These are phyloP conservation scores for Mesaphorura yosii DNA, from an alignment of 1,140 invertebrate genomes.

Conservation along the genomic window DNA sequence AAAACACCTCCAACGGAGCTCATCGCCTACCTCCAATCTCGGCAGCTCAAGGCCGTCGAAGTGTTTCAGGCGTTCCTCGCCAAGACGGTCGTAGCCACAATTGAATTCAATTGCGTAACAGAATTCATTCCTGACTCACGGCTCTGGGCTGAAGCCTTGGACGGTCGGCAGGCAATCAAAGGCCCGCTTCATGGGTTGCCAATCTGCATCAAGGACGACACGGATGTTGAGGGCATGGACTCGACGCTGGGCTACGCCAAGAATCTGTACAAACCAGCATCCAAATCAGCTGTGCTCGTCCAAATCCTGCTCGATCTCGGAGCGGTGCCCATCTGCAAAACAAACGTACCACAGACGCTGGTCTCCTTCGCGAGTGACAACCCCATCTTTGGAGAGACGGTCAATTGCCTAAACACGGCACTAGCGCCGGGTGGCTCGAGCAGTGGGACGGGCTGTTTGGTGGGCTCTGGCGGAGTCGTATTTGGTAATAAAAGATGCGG, in stretches of 20 bases:
- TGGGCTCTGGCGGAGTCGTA: conserved; percentile 4
- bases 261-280: conserved; percentile 34
- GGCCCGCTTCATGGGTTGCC: conserved; percentile 35
- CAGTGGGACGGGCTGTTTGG: neutral
- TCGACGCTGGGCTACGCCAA: conserved; percentile 38
- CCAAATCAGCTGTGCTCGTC: conserved; percentile 35
- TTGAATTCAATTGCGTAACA: conserved; percentile 32
- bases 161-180: conserved; percentile 10
- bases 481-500: conserved; percentile 9
- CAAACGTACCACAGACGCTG: conserved; percentile 38
- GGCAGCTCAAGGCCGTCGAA: conserved; percentile 17
- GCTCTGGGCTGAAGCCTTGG: conserved; percentile 24
- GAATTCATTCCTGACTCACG: conserved; percentile 33
- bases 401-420: conserved; percentile 6
- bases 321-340: conserved; percentile 40
- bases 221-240: conserved; percentile 39
- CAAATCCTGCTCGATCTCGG: conserved; percentile 32
- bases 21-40: conserved; percentile 14
- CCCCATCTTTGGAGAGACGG: conserved; percentile 13
- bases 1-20: conserved; percentile 19
- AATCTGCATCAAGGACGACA: conserved; percentile 36
- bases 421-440: conserved; percentile 10
- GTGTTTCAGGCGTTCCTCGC: conserved; percentile 22
- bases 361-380: conserved; percentile 12
- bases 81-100: conserved; percentile 31